Percentiles rank a stretch among this genome's conserved stretches.
These are phyloP conservation scores for Thelaira solivaga DNA, from an alignment of 2,888 invertebrate genomes.

Conservation along the genomic window DNA sequence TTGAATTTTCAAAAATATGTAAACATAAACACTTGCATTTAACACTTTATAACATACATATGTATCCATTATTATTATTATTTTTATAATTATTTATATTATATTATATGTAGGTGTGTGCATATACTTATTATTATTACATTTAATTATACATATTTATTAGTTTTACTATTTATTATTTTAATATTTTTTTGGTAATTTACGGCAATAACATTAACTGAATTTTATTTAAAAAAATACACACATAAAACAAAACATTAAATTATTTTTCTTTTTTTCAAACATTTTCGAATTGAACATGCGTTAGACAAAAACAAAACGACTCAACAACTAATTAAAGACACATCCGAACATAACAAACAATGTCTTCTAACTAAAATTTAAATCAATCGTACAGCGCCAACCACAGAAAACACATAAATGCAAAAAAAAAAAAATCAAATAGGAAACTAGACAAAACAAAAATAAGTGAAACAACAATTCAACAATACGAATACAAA, in stretches of 20 bases:
- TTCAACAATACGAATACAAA: neutral
- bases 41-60: neutral
- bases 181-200: neutral
- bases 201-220: neutral
- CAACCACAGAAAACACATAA: conserved; percentile 23
- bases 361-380: conserved; percentile 44
- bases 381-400: conserved; percentile 33
- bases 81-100: too few relatives aligned
- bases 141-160: too few relatives aligned
- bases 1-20: neutral
- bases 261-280: conserved; percentile 19
- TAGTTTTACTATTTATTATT: too few relatives aligned
- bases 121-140: too few relatives aligned
- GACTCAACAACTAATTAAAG: conserved; percentile 16
- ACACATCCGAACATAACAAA: conserved; percentile 49
- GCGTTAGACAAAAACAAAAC: neutral
- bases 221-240: neutral
- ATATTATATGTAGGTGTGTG: too few relatives aligned
- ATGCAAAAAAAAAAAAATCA: neutral
- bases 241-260: neutral
- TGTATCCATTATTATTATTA: neutral
- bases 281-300: neutral
- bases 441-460: conserved; percentile 6
- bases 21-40: neutral
- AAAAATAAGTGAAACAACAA: conserved; percentile 2